A percentile compares a stretch with the other conserved stretches of the same genome.
phyloP scores from a whole-genome alignment of 1,140 invertebrate genomes.

The Orchesella cincta region DNA sequence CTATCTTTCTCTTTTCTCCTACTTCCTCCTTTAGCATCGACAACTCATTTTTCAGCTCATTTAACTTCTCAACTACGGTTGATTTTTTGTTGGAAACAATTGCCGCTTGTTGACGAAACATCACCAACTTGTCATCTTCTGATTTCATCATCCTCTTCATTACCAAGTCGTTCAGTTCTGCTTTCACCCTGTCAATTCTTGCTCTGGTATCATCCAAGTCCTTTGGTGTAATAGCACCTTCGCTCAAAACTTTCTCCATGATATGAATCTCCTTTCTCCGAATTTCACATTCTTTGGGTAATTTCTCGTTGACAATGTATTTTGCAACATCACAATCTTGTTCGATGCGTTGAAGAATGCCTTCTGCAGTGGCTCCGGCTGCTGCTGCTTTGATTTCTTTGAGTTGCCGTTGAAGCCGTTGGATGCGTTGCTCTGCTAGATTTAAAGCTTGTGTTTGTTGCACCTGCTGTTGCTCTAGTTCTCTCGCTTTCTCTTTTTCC shows the following conservation, averaged over 20 bases:
- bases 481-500: constrained; percentile 73
- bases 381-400: constrained; percentile 61
- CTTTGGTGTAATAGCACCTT: constrained; percentile 30
- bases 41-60: constrained; percentile 65
- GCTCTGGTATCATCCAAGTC: constrained; percentile 38
- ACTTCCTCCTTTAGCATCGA: constrained; percentile 62
- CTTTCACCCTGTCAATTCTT: constrained; percentile 63
- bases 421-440: constrained; percentile 61
- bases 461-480: constrained; percentile 66
- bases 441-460: constrained; percentile 61
- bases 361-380: constrained; percentile 62
- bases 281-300: constrained; percentile 70
- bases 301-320: constrained; percentile 75
- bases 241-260: constrained; percentile 65
- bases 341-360: constrained; percentile 53
- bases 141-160: constrained; percentile 60
- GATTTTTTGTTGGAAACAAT: constrained; percentile 77
- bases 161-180: constrained; percentile 64
- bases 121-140: constrained; percentile 73
- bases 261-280: constrained; percentile 69
- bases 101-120: constrained; percentile 80
- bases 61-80: constrained; percentile 68
- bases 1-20: constrained; percentile 59
- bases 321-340: constrained; percentile 68
- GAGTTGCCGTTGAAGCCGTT: constrained; percentile 62